Evolutionary conservation across 2,888 invertebrate species (phyloP), one percentile per base, ranked within the genome.

Genomic region (Erebia epiphron): DNA sequence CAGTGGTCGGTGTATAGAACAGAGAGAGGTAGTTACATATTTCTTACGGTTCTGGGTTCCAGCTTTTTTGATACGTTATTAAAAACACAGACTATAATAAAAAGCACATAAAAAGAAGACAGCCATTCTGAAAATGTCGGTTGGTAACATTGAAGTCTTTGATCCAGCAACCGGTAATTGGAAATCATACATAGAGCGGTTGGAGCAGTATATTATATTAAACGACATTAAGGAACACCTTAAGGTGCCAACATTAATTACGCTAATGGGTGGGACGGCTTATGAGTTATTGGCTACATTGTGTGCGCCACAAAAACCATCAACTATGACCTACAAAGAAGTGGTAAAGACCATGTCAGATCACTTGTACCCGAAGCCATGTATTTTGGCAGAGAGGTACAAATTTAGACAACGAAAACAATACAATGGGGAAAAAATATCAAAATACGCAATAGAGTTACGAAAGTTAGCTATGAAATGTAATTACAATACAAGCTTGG

Each of bases 251-350:
- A 50, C 50, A 0, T 50, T 50, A 50, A n/a, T 50, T 5, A 50
- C 50, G n/a, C 50, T n/a, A n/a, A 50, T 50, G 50, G 50, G 50
- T 50, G 50, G n/a, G n/a, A 50, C n/a, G 1, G 14, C 50, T n/a
- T 50, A 50, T 50, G 50, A 50, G n/a, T 50, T 50, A 50, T 50
- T 50, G n/a, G 50, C n/a, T n/a, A 50, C 50, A n/a, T 50, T 50
- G n/a, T 50, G 50, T 50, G 50, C 50, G 1, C 50, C 50, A 50
- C 50, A n/a, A 50, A 50, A 50, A 50, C 50, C 50, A n/a, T 50
- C 50, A n/a, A 50, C n/a, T 50, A n/a, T 50, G 50, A 50, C 50
- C n/a, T 50, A n/a, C 50, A 50, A 7, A 7, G 50, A 50, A 4
- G 50, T 50, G n/a, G 50, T 50, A n/a, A 14, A 50, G 50, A n/a